Conservation (phyloP, 2,113 vertebrate genomes). For the Rhineura floridana region DNA sequence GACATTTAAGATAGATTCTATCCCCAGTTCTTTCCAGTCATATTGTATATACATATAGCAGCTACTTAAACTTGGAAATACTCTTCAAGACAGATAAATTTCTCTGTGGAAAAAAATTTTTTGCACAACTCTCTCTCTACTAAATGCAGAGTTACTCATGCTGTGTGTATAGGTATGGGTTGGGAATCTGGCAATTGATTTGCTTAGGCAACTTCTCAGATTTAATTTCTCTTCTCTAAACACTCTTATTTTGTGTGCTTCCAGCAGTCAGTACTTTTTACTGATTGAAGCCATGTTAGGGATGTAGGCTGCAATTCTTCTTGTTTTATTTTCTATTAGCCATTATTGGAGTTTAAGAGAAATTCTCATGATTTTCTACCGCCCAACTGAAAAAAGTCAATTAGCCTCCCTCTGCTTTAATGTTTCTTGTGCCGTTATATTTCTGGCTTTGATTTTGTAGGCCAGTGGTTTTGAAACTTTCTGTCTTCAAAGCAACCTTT, state of each 20-base stretch:
- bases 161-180: background rate
- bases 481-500: background rate
- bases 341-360: conserved; percentile 56
- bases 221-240: conserved; percentile 29
- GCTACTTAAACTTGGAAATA: conserved; percentile 26
- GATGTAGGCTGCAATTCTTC: conserved; percentile 1
- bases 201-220: conserved; percentile 10
- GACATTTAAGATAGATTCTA: background rate
- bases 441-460: background rate
- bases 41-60: background rate
- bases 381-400: conserved; percentile 37
- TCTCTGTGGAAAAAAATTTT: background rate
- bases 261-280: conserved; percentile 32
- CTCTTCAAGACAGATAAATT: background rate
- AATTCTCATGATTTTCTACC: conserved; percentile 61
- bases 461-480: background rate
- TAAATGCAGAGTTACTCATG: background rate
- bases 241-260: conserved; percentile 14
- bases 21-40: background rate
- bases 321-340: conserved; percentile 54
- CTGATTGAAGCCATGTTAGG: conserved; percentile 28
- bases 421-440: conserved; percentile 17
- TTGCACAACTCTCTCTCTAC: background rate
- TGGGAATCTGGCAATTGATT: conserved; percentile 12
- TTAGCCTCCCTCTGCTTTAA: conserved; percentile 29